phyloP scores from a whole-genome alignment of 2,888 invertebrate genomes.

The Luperina nickerlii region DNA sequence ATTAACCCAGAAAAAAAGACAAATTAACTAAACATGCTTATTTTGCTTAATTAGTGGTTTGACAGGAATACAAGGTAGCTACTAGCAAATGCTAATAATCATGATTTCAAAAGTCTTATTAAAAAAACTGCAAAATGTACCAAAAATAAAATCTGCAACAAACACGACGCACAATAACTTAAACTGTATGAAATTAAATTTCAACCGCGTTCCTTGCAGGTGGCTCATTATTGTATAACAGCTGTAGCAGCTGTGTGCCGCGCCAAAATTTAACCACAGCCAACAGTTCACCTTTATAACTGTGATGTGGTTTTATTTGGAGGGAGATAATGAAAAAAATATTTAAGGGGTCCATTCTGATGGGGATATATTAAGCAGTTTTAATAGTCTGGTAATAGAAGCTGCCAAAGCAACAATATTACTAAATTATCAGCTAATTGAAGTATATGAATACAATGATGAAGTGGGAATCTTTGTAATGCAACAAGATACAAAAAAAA shows the following conservation, averaged over 20 bases:
- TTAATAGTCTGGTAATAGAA: background rate
- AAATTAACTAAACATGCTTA: background rate
- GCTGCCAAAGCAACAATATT: background rate
- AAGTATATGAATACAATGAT: background rate
- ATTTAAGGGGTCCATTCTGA: conserved; percentile 8
- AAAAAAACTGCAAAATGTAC: conserved; percentile 1
- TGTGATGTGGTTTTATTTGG: conserved; percentile 33
- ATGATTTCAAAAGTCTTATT: background rate
- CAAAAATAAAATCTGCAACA: conserved; percentile 35
- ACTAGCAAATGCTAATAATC: background rate
- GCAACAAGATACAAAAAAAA: background rate
- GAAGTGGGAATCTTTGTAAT: too few relatives aligned
- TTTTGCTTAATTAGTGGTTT: background rate
- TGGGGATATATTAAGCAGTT: background rate
- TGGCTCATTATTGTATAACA: conserved; percentile 64
- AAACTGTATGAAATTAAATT: conserved; percentile 64
- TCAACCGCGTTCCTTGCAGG: conserved; percentile 67
- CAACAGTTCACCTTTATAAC: conserved; percentile 57
- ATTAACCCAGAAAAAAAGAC: background rate
- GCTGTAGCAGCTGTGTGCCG: conserved; percentile 69
- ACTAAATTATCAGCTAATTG: background rate
- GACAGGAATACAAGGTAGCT: too few relatives aligned
- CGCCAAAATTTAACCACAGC: conserved; percentile 76
- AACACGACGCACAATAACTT: conserved; percentile 61
- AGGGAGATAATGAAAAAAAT: conserved; percentile 35